These are phyloP conservation scores for Crotalus viridis DNA, from an alignment of 2,113 vertebrate genomes.

Conservation along the genomic window DNA sequence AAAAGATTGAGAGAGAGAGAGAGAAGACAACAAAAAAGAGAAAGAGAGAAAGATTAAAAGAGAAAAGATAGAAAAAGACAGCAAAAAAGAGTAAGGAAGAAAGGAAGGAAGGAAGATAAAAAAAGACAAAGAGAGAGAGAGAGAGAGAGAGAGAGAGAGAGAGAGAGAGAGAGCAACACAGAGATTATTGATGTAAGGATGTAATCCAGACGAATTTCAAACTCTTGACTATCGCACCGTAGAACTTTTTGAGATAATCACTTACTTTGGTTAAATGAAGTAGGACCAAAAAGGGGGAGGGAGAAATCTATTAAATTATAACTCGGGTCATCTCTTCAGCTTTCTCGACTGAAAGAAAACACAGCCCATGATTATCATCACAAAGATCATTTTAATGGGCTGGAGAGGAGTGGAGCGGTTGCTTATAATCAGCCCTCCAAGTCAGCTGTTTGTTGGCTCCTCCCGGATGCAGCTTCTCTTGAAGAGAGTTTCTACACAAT, in stretches of 20 bases:
- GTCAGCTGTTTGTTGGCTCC: constrained; percentile 82
- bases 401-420: constrained; percentile 63
- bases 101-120: neutral
- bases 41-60: neutral
- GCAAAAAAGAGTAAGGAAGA: neutral
- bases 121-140: neutral
- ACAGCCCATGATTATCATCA: neutral
- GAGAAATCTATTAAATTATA: fast-evolving
- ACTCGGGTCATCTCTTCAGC: neutral
- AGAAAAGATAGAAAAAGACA: neutral
- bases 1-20: no score
- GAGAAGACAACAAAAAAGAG: no score
- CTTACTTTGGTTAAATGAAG: fast-evolving
- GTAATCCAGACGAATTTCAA: neutral
- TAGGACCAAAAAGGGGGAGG: neutral
- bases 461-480: constrained; percentile 79
- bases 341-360: neutral
- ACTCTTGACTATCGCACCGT: neutral
- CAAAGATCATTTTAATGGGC: constrained; percentile 70
- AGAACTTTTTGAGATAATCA: neutral
- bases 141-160: no score
- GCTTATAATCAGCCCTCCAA: constrained; percentile 69
- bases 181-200: neutral
- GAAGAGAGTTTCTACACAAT: constrained; percentile 94
- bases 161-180: neutral